A percentile compares a stretch with the other conserved stretches of the same genome.
Evolutionary conservation across 2,888 invertebrate species (phyloP).

Genomic region (Ichneumon xanthorius): DNA sequence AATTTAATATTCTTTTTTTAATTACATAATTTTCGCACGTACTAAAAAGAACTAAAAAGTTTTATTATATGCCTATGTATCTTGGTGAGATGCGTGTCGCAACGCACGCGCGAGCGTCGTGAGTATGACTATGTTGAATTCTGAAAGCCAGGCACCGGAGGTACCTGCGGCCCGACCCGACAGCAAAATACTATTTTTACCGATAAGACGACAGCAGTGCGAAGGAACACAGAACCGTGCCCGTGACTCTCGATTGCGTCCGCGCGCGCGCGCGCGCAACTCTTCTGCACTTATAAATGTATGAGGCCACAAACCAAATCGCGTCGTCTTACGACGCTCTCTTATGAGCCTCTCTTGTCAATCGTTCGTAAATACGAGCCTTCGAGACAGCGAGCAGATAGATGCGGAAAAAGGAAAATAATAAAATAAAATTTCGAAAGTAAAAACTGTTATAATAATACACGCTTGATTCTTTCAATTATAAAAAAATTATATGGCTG

Average conservation of each 20-base stretch:
- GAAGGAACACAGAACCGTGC: conserved; percentile 56
- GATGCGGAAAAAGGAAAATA: too few species aligned
- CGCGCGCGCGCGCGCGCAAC: conserved; percentile 23
- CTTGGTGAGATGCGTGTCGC: conserved; percentile 52
- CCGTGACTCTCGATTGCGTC: conserved; percentile 66
- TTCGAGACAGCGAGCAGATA: neutral
- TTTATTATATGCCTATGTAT: conserved; percentile 1
- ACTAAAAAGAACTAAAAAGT: neutral
- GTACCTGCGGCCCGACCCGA: conserved; percentile 64
- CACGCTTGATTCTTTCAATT: too few species aligned
- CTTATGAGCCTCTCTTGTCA: neutral
- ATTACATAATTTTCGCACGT: neutral
- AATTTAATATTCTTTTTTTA: neutral
- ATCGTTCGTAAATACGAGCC: neutral
- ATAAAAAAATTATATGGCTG: too few species aligned
- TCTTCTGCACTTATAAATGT: conserved; percentile 7
- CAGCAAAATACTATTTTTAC: conserved; percentile 68
- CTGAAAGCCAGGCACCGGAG: conserved; percentile 55
- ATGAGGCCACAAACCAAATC: conserved; percentile 2
- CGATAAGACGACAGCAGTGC: conserved; percentile 61
- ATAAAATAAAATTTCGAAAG: too few species aligned
- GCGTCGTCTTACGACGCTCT: neutral
- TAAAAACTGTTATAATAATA: too few species aligned
- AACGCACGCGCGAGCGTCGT: conserved; percentile 49
- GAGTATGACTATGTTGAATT: conserved; percentile 53